Base-by-base conservation (phyloP, 2,797 vertebrate genomes). In the Decapterus maruadsi region DNA sequence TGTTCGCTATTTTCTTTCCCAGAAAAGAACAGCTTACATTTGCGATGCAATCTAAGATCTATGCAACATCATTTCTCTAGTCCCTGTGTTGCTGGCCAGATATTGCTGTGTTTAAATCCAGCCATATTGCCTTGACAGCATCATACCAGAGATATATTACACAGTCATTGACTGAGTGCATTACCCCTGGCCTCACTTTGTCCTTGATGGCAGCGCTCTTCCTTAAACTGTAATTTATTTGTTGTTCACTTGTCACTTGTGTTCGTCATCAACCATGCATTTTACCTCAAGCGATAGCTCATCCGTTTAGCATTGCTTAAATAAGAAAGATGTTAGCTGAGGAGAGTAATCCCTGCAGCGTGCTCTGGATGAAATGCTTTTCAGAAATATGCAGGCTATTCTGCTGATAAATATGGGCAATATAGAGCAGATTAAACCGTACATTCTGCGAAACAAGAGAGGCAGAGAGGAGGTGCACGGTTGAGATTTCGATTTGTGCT, bases 211-310 rank as follows among this genome's bases (percentile, higher is more conserved):
- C 87, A 80, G 88, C 77, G 62, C 85, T 83, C 77, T 46, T 72
- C 80, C 84, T 90, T 86, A 86, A 89, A 85, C 80, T 75, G 75
- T 83, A 86, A 89, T 88, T 84, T 85, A 86, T 91, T 80, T 91
- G 88, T 82, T 89, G 86, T 87, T 89, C 75, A 84, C 89, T 88
- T 83, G 87, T 92, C 84, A 86, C 78, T 89, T 89, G 74, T 87
- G 80, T 74, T 86, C 59, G 77, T 85, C 81, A 81, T 88, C 80
- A 87, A 55, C 78, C 67, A 34, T 80, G 78, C 64, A 46, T 81
- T 85, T 86, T 71, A 85, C 81, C 76, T 60, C 64, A 6, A 46
- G 87, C 76, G 31, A 75, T 78, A 69, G 77, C 86, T 90, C 87
- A 87, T 82, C 71, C 56, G 20, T 84, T 89, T 89, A 90, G 72